Percentiles rank a stretch among this genome's conserved stretches.
These are phyloP conservation scores for Galaxias olidus DNA, from an alignment of 2,797 vertebrate genomes.

Conservation along the genomic window DNA sequence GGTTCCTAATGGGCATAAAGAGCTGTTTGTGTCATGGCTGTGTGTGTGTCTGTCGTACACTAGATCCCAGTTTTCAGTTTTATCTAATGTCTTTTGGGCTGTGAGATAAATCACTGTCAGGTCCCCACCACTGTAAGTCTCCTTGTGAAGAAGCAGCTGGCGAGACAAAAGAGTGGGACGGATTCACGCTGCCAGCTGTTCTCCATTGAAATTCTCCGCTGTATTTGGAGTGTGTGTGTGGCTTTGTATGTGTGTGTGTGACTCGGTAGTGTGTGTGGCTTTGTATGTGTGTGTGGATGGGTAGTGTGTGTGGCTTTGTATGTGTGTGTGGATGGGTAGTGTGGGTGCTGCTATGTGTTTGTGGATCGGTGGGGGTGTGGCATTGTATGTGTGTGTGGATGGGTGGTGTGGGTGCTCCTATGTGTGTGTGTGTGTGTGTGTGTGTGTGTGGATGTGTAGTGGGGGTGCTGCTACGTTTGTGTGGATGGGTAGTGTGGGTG, in stretches of 20 bases:
- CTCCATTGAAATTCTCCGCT: conserved; percentile 13
- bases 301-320: conserved; percentile 1
- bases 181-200: conserved; percentile 25
- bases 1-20: too few relatives aligned
- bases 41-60: not conserved
- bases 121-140: conserved; percentile 7
- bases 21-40: not conserved
- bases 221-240: conserved; percentile 22
- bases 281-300: not conserved
- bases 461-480: not conserved
- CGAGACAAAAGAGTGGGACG: conserved; percentile 39
- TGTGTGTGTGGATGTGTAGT: conserved; percentile 10
- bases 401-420: too few relatives aligned
- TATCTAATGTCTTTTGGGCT: conserved; percentile 24
- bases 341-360: conserved; percentile 11
- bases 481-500: not conserved
- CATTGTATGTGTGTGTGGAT: conserved; percentile 26
- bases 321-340: too few relatives aligned
- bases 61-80: too few relatives aligned
- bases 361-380: not conserved
- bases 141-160: conserved; percentile 42
- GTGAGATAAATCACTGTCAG: conserved; percentile 27
- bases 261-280: not conserved
- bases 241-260: conserved; percentile 17
- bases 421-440: too few relatives aligned